Percentiles rank a stretch among this genome's conserved stretches.
Evolutionary conservation across 2,113 vertebrate species (phyloP).

Genomic region (Tenrec ecaudatus): DNA sequence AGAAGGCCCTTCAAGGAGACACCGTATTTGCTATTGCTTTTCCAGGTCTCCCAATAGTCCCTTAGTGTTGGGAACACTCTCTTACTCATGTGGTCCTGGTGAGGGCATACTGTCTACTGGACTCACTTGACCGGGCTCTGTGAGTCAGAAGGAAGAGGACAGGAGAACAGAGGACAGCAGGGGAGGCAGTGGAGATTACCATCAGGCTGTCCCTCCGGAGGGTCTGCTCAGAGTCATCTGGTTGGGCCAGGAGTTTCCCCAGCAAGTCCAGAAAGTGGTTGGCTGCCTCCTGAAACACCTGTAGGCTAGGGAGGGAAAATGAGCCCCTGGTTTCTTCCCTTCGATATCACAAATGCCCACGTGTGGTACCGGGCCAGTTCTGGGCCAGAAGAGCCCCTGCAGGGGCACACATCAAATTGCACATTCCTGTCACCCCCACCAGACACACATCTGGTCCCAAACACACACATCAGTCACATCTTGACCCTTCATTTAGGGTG

Average conservation of each 20-base stretch:
- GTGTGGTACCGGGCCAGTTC: background rate
- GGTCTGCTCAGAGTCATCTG: constrained; percentile 72
- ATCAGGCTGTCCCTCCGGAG: constrained; percentile 84
- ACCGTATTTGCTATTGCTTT: background rate
- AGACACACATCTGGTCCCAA: background rate
- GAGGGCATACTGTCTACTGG: background rate
- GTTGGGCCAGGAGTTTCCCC: constrained; percentile 76
- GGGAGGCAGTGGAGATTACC: constrained; percentile 80
- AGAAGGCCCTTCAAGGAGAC: background rate
- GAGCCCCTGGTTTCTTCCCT: constrained; percentile 34
- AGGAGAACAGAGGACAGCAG: background rate
- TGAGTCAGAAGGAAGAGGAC: background rate
- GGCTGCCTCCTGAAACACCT: constrained; percentile 77
- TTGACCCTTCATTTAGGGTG: background rate
- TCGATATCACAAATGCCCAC: background rate
- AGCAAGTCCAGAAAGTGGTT: constrained; percentile 82
- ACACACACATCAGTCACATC: background rate
- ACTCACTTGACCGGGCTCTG: background rate
- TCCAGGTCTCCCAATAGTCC: background rate
- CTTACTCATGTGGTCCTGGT: background rate
- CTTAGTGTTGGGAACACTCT: background rate
- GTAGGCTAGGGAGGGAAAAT: constrained; percentile 76
- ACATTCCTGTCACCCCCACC: background rate
- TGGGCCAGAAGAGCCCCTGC: background rate
- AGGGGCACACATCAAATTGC: constrained; percentile 13